Conservation (phyloP, 1,140 invertebrate genomes). For the Acyrthosiphon pisum region DNA sequence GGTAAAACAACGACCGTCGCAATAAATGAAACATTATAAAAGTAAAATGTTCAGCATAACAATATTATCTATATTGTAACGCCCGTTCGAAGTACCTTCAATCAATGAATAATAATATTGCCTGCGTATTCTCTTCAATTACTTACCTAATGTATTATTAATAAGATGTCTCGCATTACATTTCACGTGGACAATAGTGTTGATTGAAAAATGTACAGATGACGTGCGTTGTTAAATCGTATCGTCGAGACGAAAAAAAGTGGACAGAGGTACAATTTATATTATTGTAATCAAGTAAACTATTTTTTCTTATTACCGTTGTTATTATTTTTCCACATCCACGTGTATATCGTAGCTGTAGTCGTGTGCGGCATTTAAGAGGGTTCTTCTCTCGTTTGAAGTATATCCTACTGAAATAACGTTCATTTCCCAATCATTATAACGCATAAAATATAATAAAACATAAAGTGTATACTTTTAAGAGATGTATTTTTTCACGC, state of each 20-base stretch:
- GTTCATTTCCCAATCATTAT: neutral
- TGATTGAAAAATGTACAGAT: neutral
- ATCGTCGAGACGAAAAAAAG: neutral
- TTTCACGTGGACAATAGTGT: neutral
- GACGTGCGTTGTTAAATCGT: neutral
- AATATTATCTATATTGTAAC: too few relatives aligned
- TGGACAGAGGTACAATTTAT: neutral
- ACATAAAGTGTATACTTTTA: neutral
- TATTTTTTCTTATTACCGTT: neutral
- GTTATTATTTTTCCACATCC: neutral
- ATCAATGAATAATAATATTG: neutral
- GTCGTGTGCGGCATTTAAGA: neutral
- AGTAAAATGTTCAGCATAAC: too few relatives aligned
- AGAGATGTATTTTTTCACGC: constrained; percentile 16
- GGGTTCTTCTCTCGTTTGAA: neutral
- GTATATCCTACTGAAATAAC: neutral
- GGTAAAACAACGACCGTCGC: neutral
- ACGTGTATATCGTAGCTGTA: neutral
- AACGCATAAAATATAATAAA: neutral
- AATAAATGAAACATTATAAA: neutral
- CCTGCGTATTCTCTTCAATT: neutral
- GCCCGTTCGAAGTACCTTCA: neutral
- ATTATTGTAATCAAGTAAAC: neutral
- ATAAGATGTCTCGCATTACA: neutral
- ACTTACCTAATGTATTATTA: neutral